Base-by-base conservation (phyloP, 2,113 vertebrate species). In the Nothobranchius kuhntae region DNA sequence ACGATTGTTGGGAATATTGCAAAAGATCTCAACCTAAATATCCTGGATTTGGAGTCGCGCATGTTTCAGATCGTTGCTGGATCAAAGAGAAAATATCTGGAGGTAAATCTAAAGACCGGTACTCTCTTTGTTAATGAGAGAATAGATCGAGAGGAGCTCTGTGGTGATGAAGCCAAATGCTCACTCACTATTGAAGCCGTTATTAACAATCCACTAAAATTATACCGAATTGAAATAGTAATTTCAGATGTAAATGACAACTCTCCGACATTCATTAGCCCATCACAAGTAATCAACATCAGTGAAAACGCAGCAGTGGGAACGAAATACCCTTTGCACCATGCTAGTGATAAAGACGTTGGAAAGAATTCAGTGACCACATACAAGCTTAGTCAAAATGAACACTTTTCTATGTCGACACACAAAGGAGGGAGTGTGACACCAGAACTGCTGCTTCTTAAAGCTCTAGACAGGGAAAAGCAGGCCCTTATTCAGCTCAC, bases 381-480 rank as follows among this genome's bases (percentile, higher is more conserved):
- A 2, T 93, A 92, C 53, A 89, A 78, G 12, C 69, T 93, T 0
- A 91, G 80, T 36, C 77, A 71, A 9, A 92, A 89, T 57, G 85
- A 89, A 1, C 10, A 89, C 14, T 92, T 93, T 9, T 65, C 79
- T 35, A 46, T 93, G 0, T 69, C 2, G 1, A 60, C 72, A 14
- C 84, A 89, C 1, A 94, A 92, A 61, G 93, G 75, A 14, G 68
- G 79, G 0, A 72, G 7, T 40, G 6, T 58, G 1, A 54, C 71
- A 1, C 10, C 71, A 0, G 95, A 96, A 73, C 84, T 97, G 8
- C 76, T 95, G 55, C 86, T 97, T 66, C 93, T 95, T 65, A 92
- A 83, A 63, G 78, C 83, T 26, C 75, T 96, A 83, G 96, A 96
- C 73, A 73, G 95, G 50, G 96, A 97, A 62, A 93, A 91, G 52